Evolutionary conservation across 2,113 vertebrate genomes (phyloP).

Genomic region (Hypocryptadius cinnamomeus): DNA sequence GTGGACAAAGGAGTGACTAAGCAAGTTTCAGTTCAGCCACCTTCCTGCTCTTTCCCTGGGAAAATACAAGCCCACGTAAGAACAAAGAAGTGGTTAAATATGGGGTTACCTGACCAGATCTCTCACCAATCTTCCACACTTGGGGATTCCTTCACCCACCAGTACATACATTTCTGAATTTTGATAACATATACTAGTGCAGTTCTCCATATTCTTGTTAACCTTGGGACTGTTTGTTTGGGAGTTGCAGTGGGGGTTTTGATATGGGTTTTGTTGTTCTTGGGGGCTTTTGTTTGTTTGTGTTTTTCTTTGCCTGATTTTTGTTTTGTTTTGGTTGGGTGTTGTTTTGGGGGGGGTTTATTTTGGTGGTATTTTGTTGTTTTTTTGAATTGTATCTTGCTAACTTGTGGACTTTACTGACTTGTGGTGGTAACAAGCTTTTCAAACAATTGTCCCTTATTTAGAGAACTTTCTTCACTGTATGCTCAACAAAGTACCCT

Average conservation of each 20-base stretch:
- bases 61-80: not conserved
- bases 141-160: not conserved
- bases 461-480: not conserved
- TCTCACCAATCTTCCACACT: not conserved
- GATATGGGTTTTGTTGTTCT: not conserved
- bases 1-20: not conserved
- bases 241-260: accelerated
- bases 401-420: not conserved
- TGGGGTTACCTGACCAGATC: not conserved
- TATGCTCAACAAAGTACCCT: not conserved
- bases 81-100: not conserved
- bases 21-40: not conserved
- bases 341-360: not conserved
- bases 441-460: not conserved
- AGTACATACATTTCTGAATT: not conserved
- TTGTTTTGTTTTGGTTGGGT: not conserved
- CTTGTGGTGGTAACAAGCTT: not conserved
- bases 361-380: not conserved
- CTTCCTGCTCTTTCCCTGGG: not conserved
- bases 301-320: not conserved
- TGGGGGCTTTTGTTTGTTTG: not conserved
- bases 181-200: not conserved
- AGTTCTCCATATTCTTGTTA: not conserved
- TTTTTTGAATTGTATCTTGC: not conserved
- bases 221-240: not conserved